These are phyloP conservation scores for Morus bassanus DNA, from an alignment of 2,797 vertebrate genomes.

Conservation along the genomic window DNA sequence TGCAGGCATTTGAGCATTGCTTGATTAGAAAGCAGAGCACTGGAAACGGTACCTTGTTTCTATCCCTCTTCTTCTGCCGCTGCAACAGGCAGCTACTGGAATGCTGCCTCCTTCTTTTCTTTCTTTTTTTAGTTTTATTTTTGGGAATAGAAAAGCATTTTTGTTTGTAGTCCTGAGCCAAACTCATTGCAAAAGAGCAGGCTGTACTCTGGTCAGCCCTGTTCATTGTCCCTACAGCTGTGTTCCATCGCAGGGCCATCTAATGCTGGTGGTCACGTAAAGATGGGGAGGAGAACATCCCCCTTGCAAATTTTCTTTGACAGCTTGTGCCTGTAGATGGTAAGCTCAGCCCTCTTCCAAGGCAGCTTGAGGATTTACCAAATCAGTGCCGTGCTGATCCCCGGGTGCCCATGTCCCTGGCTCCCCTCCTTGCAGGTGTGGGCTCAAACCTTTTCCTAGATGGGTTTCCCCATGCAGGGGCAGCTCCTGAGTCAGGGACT, in stretches of 20 bases:
- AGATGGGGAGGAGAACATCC: background rate
- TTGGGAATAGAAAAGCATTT: background rate
- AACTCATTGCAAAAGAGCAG: constrained; percentile 20
- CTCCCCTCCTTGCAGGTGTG: background rate
- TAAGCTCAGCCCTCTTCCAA: background rate
- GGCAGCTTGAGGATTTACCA: background rate
- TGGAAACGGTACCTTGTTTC: background rate
- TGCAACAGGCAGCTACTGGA: background rate
- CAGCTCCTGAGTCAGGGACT: background rate
- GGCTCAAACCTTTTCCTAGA: background rate
- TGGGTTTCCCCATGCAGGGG: background rate
- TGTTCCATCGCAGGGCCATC: background rate
- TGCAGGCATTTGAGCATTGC: fast-evolving
- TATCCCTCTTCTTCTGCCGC: background rate
- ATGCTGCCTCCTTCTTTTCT: background rate
- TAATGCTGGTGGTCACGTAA: constrained; percentile 6
- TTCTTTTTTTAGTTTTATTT: background rate
- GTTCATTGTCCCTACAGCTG: background rate
- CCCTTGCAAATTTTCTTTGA: background rate
- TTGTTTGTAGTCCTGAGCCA: background rate
- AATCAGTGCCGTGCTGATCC: background rate
- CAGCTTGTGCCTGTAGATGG: background rate
- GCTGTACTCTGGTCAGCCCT: background rate
- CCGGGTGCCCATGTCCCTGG: fast-evolving
- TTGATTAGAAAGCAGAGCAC: fast-evolving